phyloP scores from a whole-genome alignment of 2,797 vertebrate species.

The Enteromius radiatus region DNA sequence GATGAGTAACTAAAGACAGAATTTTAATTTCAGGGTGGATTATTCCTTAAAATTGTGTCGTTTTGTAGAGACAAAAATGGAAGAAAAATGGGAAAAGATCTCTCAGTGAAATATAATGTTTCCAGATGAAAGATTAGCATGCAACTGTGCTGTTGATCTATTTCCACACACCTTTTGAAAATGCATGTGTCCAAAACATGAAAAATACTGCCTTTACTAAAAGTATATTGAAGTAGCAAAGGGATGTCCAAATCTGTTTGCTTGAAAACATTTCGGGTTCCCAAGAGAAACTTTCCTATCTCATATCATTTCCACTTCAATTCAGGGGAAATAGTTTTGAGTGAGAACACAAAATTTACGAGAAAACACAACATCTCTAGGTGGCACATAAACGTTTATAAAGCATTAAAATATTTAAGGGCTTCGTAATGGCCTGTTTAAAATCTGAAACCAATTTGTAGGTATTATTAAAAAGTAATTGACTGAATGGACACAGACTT shows the following conservation, averaged over 20 bases:
- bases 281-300: background rate
- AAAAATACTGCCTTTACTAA: background rate
- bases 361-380: background rate
- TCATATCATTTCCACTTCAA: background rate
- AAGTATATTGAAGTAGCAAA: background rate
- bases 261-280: background rate
- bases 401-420: background rate
- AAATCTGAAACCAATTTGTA: background rate
- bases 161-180: background rate
- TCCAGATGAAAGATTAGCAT: background rate
- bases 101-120: background rate
- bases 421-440: background rate
- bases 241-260: background rate
- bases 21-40: background rate
- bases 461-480: background rate
- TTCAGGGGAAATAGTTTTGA: background rate
- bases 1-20: background rate
- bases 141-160: background rate
- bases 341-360: background rate
- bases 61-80: background rate
- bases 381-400: background rate
- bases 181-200: background rate
- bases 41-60: background rate
- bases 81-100: background rate
- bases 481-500: background rate